Base-by-base conservation (phyloP, 2,113 vertebrate genomes). In the Mesocricetus auratus region DNA sequence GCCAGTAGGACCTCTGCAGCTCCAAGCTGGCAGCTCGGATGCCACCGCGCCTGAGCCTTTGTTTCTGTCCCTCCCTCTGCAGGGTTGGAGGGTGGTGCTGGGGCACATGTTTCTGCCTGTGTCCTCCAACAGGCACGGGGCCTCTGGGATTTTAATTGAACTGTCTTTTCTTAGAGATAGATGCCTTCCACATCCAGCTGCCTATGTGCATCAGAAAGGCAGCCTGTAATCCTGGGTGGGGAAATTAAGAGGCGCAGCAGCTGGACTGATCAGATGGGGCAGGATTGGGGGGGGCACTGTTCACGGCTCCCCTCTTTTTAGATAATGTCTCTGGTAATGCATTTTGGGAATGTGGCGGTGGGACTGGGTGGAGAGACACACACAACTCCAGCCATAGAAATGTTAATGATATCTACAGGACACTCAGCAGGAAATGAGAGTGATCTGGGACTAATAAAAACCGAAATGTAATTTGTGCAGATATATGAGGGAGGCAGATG, bases 291-390 rank as follows among this genome's bases (percentile, higher is more conserved):
- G 31, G 78, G 60, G n/a, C 71, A 69, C 64, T 50, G 66, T 81
- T 42, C 64, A 62, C 50, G 87, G 86, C 86, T 50, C 82, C 47
- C 75, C 92, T n/a, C 87, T 68, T 85, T 94, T 97, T 94, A 97
- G 97, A 89, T 95, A 94, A 95, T 90, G 94, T 93, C 95, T 96
- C 93, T 97, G 97, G 91, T 95, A 94, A 95, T 95, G 95, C 90
- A 50, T 96, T 97, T 98, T 94, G 79, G 92, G 95, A 94, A 97
- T 94, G 93, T 74, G 0, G 45, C 74, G 60, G 89, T 92, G 91
- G 89, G 75, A 89, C 87, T 86, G 75, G 88, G 29, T 7, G 45
- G 15, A 89, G 31, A 36, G n/a, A 58, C 0, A 96, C 17, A n/a
- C 75, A 33, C 36, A 60, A 33, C 64, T 56, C 33, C 33, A 87